These are phyloP conservation scores for Glaucidium brasilianum DNA, from an alignment of 2,113 vertebrate species.

Conservation along the genomic window DNA sequence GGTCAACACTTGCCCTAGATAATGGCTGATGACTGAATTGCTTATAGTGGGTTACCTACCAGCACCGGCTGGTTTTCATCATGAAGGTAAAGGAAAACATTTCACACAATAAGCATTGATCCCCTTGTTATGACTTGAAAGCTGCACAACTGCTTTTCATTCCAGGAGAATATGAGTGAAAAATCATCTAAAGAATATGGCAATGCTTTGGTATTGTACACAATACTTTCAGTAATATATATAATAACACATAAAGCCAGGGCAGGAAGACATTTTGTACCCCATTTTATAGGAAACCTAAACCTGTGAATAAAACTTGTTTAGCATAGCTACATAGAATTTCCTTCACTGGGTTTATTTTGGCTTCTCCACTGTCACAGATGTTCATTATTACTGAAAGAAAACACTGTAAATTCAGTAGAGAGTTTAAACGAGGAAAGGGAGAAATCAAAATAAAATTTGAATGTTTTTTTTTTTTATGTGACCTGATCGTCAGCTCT, in stretches of 20 bases:
- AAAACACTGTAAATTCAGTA: constrained; percentile 21
- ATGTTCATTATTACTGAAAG: constrained; percentile 66
- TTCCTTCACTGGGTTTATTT: constrained; percentile 65
- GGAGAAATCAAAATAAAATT: constrained; percentile 13
- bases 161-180: not conserved
- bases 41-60: not conserved
- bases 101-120: not conserved
- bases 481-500: constrained; percentile 23
- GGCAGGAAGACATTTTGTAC: constrained; percentile 23
- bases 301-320: constrained; percentile 59
- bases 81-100: not conserved
- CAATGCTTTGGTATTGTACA: not conserved
- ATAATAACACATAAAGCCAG: not conserved
- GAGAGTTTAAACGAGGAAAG: not conserved
- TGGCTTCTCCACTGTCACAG: constrained; percentile 60
- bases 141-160: constrained; percentile 19
- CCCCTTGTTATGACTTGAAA: constrained; percentile 26
- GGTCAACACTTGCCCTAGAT: constrained; percentile 17
- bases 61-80: constrained; percentile 38
- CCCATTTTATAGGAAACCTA: constrained; percentile 43
- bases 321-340: constrained; percentile 59
- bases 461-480: not conserved
- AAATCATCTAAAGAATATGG: not conserved
- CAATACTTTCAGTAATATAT: not conserved
- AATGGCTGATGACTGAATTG: constrained; percentile 14